Conservation (phyloP, 2,888 invertebrate species). For the Schizaphis graminum region DNA sequence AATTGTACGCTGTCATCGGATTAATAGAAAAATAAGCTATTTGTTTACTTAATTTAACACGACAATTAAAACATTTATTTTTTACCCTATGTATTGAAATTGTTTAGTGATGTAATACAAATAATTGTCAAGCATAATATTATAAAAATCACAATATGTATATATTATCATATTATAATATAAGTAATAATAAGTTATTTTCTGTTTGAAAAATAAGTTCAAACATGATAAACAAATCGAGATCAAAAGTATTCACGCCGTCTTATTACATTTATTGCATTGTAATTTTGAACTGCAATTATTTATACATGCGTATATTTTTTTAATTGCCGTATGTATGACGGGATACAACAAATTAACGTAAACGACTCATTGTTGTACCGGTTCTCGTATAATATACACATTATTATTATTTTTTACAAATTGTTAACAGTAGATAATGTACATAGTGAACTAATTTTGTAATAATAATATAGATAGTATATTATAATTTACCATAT, state of each 20-base stretch:
- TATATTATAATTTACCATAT: not conserved
- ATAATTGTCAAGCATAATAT: not conserved
- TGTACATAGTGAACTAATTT: not conserved
- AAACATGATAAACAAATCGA: no score
- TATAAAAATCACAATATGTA: not conserved
- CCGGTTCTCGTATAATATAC: accelerated
- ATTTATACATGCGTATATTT: not conserved
- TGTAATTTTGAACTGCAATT: not conserved
- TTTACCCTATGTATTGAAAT: not conserved
- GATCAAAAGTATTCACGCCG: no score
- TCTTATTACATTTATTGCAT: not conserved
- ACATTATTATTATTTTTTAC: not conserved
- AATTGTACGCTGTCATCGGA: not conserved
- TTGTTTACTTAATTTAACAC: not conserved
- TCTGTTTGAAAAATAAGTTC: not conserved
- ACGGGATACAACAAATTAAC: not conserved
- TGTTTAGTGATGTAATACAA: not conserved
- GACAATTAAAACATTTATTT: not conserved
- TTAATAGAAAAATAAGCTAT: not conserved
- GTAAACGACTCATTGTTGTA: not conserved
- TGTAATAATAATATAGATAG: not conserved
- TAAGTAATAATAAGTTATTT: not conserved
- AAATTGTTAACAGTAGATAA: not conserved
- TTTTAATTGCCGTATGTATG: not conserved
- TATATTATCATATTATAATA: not conserved